These are phyloP conservation scores for Drosophila guanche DNA, from an alignment of 1,140 invertebrate genomes.

Conservation along the genomic window DNA sequence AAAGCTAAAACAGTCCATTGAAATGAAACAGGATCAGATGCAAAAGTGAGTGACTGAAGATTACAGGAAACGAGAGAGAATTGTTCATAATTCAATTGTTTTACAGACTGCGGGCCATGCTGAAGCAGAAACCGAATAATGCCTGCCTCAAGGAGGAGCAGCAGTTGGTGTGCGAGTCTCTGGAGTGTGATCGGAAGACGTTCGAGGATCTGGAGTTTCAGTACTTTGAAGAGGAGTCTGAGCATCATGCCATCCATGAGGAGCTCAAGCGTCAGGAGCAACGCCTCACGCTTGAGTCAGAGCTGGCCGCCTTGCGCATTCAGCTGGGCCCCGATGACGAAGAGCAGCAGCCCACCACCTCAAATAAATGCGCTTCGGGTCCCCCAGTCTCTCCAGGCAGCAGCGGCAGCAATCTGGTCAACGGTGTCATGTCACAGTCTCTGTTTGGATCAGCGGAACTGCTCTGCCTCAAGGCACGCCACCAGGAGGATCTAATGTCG, in stretches of 20 bases:
- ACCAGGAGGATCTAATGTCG: conserved; percentile 85
- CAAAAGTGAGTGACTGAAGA: conserved; percentile 55
- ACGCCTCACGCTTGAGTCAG: conserved; percentile 84
- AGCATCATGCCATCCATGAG: conserved; percentile 91
- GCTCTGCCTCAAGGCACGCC: conserved; percentile 68
- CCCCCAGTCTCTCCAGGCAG: neutral
- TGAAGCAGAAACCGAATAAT: conserved; percentile 84
- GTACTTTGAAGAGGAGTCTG: conserved; percentile 95
- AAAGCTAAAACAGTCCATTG: conserved; percentile 82
- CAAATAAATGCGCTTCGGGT: conserved; percentile 3
- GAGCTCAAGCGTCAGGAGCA: conserved; percentile 91
- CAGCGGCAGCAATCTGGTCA: conserved; percentile 48
- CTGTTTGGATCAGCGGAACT: conserved; percentile 80
- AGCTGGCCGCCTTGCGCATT: conserved; percentile 59
- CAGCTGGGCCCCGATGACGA: conserved; percentile 58
- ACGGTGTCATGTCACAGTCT: conserved; percentile 82
- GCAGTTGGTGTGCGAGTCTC: conserved; percentile 86
- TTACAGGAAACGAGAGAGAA: no score
- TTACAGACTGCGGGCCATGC: conserved; percentile 85
- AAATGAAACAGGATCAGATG: conserved; percentile 81
- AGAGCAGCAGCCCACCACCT: conserved; percentile 28
- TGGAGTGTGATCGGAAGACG: conserved; percentile 90
- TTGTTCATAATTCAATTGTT: conserved; percentile 10
- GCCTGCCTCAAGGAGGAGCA: conserved; percentile 86
- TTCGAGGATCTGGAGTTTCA: conserved; percentile 97